Percentiles rank a stretch among this genome's conserved stretches.
Evolutionary conservation across 2,113 vertebrate species (phyloP).

Genomic region (Cyphomyrus plagiostoma): DNA sequence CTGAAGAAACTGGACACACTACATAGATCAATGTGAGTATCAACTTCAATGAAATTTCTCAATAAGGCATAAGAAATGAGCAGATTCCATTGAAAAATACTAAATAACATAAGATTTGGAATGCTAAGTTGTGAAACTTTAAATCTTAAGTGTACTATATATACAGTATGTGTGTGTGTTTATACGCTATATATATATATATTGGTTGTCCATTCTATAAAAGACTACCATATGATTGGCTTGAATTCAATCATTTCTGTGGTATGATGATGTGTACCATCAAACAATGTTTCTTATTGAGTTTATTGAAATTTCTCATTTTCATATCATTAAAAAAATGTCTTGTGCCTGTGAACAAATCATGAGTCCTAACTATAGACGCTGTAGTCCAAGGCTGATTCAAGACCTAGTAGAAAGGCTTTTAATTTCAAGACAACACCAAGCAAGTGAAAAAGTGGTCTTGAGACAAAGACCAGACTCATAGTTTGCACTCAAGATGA

Average conservation of each 20-base stretch:
- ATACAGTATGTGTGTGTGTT: not conserved
- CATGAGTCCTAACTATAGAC: not conserved
- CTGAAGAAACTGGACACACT: not conserved
- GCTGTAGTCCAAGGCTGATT: not conserved
- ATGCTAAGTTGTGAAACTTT: not conserved
- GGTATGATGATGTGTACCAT: not conserved
- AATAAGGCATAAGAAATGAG: not conserved
- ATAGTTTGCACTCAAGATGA: not conserved
- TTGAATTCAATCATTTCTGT: not conserved
- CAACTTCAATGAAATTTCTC: not conserved
- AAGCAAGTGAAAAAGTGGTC: not conserved
- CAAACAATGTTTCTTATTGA: not conserved
- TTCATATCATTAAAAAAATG: not conserved
- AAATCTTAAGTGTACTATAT: not conserved
- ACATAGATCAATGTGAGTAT: not conserved
- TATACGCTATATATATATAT: not conserved
- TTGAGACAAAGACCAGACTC: not conserved
- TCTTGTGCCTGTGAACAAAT: not conserved
- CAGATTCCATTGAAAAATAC: not conserved
- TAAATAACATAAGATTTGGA: not conserved
- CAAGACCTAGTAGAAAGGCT: not conserved
- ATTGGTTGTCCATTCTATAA: not conserved
- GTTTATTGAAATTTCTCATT: not conserved
- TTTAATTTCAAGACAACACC: not conserved
- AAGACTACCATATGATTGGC: not conserved